A percentile compares a stretch with the other conserved stretches of the same genome.
These are phyloP conservation scores for Pongo pygmaeus DNA, from an alignment of 2,113 vertebrate species.

Conservation along the genomic window DNA sequence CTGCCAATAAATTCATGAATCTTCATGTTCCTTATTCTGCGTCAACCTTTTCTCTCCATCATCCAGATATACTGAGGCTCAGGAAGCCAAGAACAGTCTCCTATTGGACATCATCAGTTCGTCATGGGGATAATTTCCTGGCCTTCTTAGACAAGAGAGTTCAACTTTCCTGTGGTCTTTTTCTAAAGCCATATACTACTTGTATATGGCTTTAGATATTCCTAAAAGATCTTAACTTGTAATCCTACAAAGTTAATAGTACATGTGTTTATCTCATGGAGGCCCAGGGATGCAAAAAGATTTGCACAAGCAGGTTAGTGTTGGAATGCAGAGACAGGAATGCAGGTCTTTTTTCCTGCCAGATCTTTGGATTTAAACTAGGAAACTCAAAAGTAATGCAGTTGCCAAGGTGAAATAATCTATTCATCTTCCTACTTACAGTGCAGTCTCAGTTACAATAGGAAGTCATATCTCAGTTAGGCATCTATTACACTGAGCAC, in stretches of 20 bases:
- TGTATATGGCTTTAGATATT: not conserved
- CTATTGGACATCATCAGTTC: not conserved
- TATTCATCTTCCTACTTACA: not conserved
- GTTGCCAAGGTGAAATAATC: conserved; percentile 44
- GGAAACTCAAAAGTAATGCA: not conserved
- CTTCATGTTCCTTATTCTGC: not conserved
- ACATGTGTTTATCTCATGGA: not conserved
- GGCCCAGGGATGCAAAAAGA: not conserved
- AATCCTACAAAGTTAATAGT: not conserved
- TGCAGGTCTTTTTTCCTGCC: not conserved
- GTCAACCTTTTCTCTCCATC: not conserved
- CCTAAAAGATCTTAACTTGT: not conserved
- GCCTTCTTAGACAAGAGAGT: not conserved
- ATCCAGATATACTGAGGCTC: not conserved
- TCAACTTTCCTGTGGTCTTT: not conserved
- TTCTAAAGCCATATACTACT: not conserved
- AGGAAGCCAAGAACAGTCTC: not conserved
- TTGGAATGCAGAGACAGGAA: not conserved
- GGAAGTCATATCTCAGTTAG: conserved; percentile 7
- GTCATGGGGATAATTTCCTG: not conserved
- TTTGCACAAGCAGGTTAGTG: not conserved
- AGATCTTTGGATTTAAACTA: conserved; percentile 20
- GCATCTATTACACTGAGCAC: conserved; percentile 20
- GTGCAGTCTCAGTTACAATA: not conserved
- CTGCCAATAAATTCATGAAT: not conserved